Base-by-base conservation (phyloP, 2,888 invertebrate species). In the Chloroclysta siterata region DNA sequence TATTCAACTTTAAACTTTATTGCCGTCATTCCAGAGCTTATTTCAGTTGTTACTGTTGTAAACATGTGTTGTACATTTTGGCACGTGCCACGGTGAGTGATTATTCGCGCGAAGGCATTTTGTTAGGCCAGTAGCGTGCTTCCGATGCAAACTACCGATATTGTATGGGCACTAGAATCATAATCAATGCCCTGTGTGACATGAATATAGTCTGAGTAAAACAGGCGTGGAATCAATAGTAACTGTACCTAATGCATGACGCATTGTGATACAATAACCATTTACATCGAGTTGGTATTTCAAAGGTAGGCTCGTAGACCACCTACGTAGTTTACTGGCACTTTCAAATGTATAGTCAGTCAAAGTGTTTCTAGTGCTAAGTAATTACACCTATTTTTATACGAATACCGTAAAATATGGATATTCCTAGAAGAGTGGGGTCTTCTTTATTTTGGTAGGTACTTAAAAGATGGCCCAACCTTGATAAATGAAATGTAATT, bases 111-210 rank as follows among this genome's bases (percentile, higher is more conserved):
- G 64, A 63, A 70, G 65, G 71, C 72, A 72, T 77, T 79, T 80
- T 78, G 74, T 70, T 71, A 75, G 69, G 73, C 74, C 47, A 65
- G 60, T 29, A 60, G 74, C 73, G 77, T 77, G 72, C 68, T 66
- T 71, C 59, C 71, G 74, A 74, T 78, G 65, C 67, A 61, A 65
- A 72, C 73, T 73, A 68, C 53, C 71, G 70, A 74, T 76, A 77
- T 75, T 75, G 71, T 77, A 73, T 69, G 67, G 70, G 71, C 72
- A 73, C 75, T 77, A 73, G 78, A 79, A 80, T 81, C 71, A 77
- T 82, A 86, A 85, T 83, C 78, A 78, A 72, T 74, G 67, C 66
- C 66, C 65, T 73, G 70, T 84, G 83, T 82, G 83, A 79, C 77
- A 71, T 76, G 85, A 84, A 84, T 86, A 74, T 62, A 72, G 68